These are phyloP conservation scores for Lutraria lutraria DNA, from an alignment of 2,888 invertebrate species.

Conservation along the genomic window DNA sequence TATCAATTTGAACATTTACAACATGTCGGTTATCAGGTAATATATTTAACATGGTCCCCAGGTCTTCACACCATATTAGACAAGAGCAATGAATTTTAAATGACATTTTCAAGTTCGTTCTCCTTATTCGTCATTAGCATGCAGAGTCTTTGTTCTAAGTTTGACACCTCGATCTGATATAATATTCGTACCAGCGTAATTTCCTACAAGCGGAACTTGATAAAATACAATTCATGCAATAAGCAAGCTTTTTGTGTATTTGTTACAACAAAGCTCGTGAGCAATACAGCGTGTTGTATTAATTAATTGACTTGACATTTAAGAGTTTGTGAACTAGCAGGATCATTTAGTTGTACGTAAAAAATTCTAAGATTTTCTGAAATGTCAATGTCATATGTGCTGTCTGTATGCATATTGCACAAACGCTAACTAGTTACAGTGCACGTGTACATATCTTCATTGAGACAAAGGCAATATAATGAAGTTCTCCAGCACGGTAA, in stretches of 20 bases:
- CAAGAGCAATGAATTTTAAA: neutral
- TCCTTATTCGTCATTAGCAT: neutral
- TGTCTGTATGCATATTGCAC: neutral
- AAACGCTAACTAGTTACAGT: neutral
- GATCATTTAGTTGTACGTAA: neutral
- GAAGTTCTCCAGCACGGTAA: neutral
- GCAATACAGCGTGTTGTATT: neutral
- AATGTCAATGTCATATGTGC: neutral
- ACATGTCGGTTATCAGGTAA: neutral
- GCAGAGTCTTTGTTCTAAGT: neutral
- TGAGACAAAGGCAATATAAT: neutral
- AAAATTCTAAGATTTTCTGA: constrained; percentile 3
- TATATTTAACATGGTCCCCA: constrained; percentile 5
- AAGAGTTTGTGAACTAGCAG: neutral
- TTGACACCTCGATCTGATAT: neutral
- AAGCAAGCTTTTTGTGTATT: neutral
- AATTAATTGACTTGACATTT: constrained; percentile 19
- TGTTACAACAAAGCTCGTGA: neutral
- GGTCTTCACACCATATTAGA: neutral
- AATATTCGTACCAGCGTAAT: neutral
- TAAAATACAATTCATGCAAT: neutral
- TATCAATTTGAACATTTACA: neutral
- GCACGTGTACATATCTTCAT: neutral
- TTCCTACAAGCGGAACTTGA: neutral
- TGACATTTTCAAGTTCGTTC: neutral